A percentile compares a stretch with the other conserved stretches of the same genome.
phyloP scores from a whole-genome alignment of 2,888 invertebrate species.

The Tricholauxania praeusta region DNA sequence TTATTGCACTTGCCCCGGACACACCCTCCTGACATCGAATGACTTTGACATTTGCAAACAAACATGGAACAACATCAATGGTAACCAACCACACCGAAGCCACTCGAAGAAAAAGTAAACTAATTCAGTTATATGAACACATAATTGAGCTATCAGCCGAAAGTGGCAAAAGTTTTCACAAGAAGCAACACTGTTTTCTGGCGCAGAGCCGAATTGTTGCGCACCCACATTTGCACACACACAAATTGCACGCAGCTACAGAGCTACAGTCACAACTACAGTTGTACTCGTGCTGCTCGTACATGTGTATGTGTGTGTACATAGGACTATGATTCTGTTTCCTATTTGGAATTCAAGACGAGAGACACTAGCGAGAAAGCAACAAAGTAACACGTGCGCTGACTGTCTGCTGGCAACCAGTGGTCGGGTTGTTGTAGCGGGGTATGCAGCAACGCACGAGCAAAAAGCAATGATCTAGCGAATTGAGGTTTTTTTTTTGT shows the following conservation, averaged over 20 bases:
- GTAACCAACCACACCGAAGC: slow-evolving; percentile 8
- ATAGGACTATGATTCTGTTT: slow-evolving; percentile 1
- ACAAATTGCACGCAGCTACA: neutral
- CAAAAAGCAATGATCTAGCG: slow-evolving; percentile 7
- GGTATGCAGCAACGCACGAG: neutral
- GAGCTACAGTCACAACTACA: neutral
- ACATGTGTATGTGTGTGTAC: neutral
- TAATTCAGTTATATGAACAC: slow-evolving; percentile 45
- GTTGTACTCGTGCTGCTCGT: neutral
- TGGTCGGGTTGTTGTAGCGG: neutral
- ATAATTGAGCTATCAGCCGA: slow-evolving; percentile 45
- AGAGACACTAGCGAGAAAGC: neutral
- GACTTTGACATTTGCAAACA: slow-evolving; percentile 30
- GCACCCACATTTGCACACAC: slow-evolving; percentile 12
- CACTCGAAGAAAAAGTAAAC: slow-evolving; percentile 39
- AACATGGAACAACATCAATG: slow-evolving; percentile 19
- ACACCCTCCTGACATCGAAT: neutral
- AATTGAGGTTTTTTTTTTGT: neutral
- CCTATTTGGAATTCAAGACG: slow-evolving; percentile 21
- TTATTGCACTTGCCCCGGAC: too few relatives aligned
- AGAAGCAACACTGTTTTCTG: slow-evolving; percentile 31
- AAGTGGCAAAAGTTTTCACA: slow-evolving; percentile 42
- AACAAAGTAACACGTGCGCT: slow-evolving; percentile 25
- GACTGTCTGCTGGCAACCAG: neutral
- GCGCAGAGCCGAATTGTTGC: slow-evolving; percentile 21